Conservation (phyloP, 2,113 vertebrate genomes). For the Neomonachus schauinslandi region DNA sequence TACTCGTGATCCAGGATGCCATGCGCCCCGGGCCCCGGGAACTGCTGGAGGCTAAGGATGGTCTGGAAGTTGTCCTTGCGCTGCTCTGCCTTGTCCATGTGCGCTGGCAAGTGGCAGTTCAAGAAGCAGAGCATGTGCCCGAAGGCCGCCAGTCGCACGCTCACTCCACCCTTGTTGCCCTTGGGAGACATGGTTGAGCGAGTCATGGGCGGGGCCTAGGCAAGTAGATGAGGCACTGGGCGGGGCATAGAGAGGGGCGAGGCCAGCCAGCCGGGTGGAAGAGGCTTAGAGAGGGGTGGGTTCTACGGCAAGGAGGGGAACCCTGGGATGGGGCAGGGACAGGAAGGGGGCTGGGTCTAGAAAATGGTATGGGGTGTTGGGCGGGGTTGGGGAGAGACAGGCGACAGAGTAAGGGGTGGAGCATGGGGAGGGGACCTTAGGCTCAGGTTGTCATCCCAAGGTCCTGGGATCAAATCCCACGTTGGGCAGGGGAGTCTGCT, state of each 20-base stretch:
- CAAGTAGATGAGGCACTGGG: neutral
- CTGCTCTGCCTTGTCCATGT: slow-evolving; percentile 97
- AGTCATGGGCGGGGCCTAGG: neutral
- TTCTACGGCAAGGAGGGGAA: neutral
- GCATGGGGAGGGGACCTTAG: neutral
- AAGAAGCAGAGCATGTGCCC: slow-evolving; percentile 98
- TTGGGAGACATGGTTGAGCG: slow-evolving; percentile 63
- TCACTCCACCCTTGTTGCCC: slow-evolving; percentile 99
- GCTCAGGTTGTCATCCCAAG: neutral
- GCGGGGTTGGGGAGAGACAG: neutral
- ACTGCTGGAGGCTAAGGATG: slow-evolving; percentile 98
- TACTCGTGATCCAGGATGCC: slow-evolving; percentile 98
- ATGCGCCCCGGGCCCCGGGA: slow-evolving; percentile 91
- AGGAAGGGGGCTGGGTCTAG: neutral
- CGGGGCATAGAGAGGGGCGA: neutral
- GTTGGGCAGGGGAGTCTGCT: neutral
- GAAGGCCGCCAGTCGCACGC: slow-evolving; percentile 90
- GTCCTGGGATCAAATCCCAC: neutral
- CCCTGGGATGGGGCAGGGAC: accelerated
- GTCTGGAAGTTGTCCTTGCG: slow-evolving; percentile 98
- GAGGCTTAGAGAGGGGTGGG: neutral
- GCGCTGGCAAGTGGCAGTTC: slow-evolving; percentile 98
- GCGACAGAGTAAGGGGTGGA: too few species aligned
- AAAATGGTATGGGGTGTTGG: neutral
- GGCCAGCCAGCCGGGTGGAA: neutral